Evolutionary conservation across 2,113 vertebrate genomes (phyloP).

Genomic region (Proterorhinus semilunaris): DNA sequence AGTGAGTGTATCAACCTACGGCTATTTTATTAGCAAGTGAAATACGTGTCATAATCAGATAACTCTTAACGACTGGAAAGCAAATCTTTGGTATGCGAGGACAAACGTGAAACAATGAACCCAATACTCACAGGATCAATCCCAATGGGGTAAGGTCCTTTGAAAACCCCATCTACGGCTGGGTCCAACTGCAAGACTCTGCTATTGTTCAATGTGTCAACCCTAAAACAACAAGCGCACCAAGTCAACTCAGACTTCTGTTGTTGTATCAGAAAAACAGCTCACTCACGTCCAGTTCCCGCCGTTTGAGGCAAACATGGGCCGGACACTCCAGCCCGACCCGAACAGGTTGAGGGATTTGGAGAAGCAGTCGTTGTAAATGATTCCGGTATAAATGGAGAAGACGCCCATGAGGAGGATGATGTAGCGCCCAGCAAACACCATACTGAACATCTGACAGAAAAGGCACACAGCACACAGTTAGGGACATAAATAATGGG

Average conservation of each 20-base stretch:
- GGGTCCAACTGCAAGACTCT: slow-evolving; percentile 88
- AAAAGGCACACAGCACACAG: background rate
- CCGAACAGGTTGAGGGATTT: slow-evolving; percentile 94
- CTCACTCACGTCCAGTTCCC: slow-evolving; percentile 93
- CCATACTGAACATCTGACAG: slow-evolving; percentile 90
- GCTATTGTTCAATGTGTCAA: slow-evolving; percentile 73
- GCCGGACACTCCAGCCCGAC: slow-evolving; percentile 92
- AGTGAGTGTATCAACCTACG: no score
- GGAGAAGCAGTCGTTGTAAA: slow-evolving; percentile 99
- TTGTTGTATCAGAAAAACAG: background rate
- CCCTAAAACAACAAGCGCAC: slow-evolving; percentile 58
- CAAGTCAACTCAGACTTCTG: background rate
- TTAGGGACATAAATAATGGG: no score
- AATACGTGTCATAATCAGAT: no score
- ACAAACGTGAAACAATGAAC: background rate
- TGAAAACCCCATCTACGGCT: slow-evolving; percentile 84
- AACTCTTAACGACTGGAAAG: background rate
- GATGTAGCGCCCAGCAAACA: slow-evolving; percentile 95
- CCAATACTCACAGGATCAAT: slow-evolving; percentile 87
- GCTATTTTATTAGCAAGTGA: no score
- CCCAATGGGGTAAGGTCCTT: slow-evolving; percentile 92
- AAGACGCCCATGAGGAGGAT: slow-evolving; percentile 97
- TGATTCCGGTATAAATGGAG: slow-evolving; percentile 95
- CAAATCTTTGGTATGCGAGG: background rate
- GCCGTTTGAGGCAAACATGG: slow-evolving; percentile 81